Conservation (phyloP, 2,888 invertebrate genomes). For the Eledona agricola region DNA sequence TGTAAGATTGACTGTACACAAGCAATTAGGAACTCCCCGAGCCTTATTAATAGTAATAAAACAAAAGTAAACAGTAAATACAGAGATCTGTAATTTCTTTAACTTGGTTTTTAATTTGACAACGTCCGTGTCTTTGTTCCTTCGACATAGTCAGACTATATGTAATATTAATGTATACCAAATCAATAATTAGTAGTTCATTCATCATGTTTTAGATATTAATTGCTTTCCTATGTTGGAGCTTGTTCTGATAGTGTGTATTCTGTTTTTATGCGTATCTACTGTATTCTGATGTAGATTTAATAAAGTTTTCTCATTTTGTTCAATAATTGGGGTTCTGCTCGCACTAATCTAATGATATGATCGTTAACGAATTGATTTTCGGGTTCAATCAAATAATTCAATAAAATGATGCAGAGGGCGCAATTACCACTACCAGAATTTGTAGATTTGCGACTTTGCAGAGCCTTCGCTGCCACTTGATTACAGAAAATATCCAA, state of each 20-base stretch:
- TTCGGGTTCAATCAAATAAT: too few relatives aligned
- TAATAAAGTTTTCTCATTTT: conserved; percentile 53
- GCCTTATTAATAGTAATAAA: conserved; percentile 49
- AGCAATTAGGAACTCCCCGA: conserved; percentile 46
- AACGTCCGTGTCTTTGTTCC: conserved; percentile 32
- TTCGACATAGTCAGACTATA: conserved; percentile 25
- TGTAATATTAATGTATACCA: conserved; percentile 42
- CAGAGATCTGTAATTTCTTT: conserved; percentile 30
- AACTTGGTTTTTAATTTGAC: conserved; percentile 4
- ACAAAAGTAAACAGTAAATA: conserved; percentile 31
- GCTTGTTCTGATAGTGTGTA: conserved; percentile 45
- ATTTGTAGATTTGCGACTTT: too few relatives aligned
- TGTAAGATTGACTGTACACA: conserved; percentile 40
- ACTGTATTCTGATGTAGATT: conserved; percentile 48
- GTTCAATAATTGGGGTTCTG: conserved; percentile 40
- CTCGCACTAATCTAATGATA: too few relatives aligned
- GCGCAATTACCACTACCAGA: too few relatives aligned
- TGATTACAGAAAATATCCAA: too few relatives aligned
- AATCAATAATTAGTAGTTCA: conserved; percentile 42
- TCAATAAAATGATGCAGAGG: too few relatives aligned
- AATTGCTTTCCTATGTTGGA: conserved; percentile 41
- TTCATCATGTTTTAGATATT: conserved; percentile 40
- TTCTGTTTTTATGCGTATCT: conserved; percentile 42
- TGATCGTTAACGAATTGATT: too few relatives aligned
- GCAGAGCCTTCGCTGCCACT: too few relatives aligned